Base-by-base conservation (phyloP, 2,888 invertebrate genomes). In the Sialis lutaria region DNA sequence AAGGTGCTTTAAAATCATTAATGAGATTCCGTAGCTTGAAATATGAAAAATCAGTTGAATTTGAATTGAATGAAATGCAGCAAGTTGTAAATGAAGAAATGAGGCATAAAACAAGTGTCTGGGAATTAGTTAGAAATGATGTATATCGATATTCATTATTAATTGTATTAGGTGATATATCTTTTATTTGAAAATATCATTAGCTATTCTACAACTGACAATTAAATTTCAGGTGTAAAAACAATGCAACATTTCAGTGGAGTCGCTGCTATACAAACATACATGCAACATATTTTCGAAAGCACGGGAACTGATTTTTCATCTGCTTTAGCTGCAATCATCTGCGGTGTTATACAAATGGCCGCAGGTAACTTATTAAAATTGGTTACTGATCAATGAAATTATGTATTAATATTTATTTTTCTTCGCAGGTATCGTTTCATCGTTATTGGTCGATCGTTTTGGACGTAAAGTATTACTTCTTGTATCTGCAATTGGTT, bases 41-140 rank as follows among this genome's bases (percentile, higher is more conserved):
- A 8, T 63, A 68, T 56, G 64, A 64, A 50, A 65, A 64, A 32
- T 54, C 58, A 2, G 55, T 66, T 6, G 57, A 62, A 30, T 58
- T 59, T 35, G 62, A 65, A 53, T 51, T 73, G 60, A 52, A 60
- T 6, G 57, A 59, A 22, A 58, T 64, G 51, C 57, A 67, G 39
- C 62, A 63, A 1, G 68, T 71, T 33, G 69, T 75, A 0, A 60
- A 63, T 46, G 65, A 67, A 42, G 73, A 72, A 50, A 68, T 75
- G 63, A 69, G 66, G 49, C 70, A 72, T 49, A 71, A 70, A 53
- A 70, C 69, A 0, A 66, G 67, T 1, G 49, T 68, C 1, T 66
- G 60, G 53, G 74, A 75, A 53, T 59, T 75, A 1, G 57, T 74
- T 22, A 62, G 64, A 0, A 73, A 72, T 34, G 57, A 61, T 6